Base-by-base conservation (phyloP, 2,888 invertebrate species). In the Sinodicranocentrus sp. region DNA sequence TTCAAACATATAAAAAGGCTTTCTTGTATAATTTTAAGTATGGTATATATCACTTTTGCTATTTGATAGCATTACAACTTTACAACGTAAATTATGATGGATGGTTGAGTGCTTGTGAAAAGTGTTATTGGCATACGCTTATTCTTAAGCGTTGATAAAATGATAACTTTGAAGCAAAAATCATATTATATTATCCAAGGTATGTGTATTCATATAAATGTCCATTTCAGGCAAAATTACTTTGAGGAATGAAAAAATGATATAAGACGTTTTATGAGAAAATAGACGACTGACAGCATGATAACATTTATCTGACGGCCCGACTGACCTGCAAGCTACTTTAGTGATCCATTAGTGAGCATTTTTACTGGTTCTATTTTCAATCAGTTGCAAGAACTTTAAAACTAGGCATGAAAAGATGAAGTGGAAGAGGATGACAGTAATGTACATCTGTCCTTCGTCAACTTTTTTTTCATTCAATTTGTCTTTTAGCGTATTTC, bases 21-120 rank as follows among this genome's bases (percentile, higher is more conserved):
- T 48, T 10, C 15, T 3, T 2, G 48, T 48, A 48, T n/a, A 48
- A 6, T 48, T 6, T 10, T 48, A 48, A n/a, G 3, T 48, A n/a
- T 48, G 48, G 71, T 71, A n/a, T n/a, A n/a, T n/a, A n/a, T n/a
- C n/a, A n/a, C n/a, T n/a, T n/a, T n/a, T n/a, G n/a, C n/a, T n/a
- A n/a, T n/a, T n/a, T n/a, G n/a, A n/a, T n/a, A n/a, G n/a, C n/a
- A n/a, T n/a, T n/a, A n/a, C n/a, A n/a, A n/a, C n/a, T n/a, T n/a
- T n/a, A n/a, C n/a, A n/a, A n/a, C n/a, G n/a, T n/a, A n/a, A 71
- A 71, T 71, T 54, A 57, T 71, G 71, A 71, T 57, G 33, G 71
- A 71, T 71, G 71, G 57, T 57, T 57, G 39, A 15, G 52, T 0
- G 13, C 21, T 25, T 23, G 57, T 21, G 3, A 23, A 57, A 23